phyloP scores from a whole-genome alignment of 1,140 invertebrate species.

The Drosophila orena region DNA sequence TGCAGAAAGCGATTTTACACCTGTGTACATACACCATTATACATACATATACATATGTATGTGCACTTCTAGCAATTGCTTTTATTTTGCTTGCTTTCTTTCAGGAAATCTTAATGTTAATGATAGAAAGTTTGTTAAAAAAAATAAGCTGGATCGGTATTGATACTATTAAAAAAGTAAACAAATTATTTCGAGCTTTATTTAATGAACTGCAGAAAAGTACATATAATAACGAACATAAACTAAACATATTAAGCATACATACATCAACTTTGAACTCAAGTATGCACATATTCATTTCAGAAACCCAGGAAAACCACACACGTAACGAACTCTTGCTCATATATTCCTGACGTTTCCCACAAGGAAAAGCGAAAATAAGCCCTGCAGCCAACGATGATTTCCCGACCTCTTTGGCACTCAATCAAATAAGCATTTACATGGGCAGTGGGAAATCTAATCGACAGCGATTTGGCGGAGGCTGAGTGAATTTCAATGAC shows the following conservation, averaged over 20 bases:
- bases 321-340: background rate
- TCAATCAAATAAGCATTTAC: slow-evolving; percentile 17
- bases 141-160: background rate
- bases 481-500: slow-evolving; percentile 69
- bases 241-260: no score
- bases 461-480: slow-evolving; percentile 12
- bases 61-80: background rate
- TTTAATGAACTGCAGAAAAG: no score
- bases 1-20: slow-evolving; percentile 36
- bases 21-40: slow-evolving; percentile 4
- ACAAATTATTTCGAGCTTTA: no score
- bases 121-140: slow-evolving; percentile 25
- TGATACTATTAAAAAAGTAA: no score
- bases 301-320: background rate
- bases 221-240: no score
- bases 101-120: slow-evolving; percentile 18
- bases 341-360: slow-evolving; percentile 1
- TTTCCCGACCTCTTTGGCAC: slow-evolving; percentile 26
- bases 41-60: no score
- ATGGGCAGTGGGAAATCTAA: slow-evolving; percentile 18
- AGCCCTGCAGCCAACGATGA: background rate
- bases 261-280: no score
- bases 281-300: background rate
- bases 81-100: slow-evolving; percentile 8
- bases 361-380: slow-evolving; percentile 2